A percentile compares a stretch with the other conserved stretches of the same genome.
phyloP scores from a whole-genome alignment of 1,140 invertebrate species.

The Eurosta solidaginis region DNA sequence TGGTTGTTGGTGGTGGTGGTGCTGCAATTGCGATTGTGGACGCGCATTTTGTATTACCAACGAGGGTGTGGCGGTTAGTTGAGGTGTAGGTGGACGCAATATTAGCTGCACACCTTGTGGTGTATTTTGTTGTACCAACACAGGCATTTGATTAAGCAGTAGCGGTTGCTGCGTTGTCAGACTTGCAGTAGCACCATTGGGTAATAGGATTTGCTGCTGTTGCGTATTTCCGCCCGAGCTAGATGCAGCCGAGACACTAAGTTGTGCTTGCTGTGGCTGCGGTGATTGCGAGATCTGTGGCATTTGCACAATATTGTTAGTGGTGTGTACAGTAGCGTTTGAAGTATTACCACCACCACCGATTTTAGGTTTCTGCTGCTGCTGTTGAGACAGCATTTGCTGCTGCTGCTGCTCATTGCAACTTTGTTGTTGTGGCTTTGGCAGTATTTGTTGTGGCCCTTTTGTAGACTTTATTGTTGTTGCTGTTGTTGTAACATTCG shows the following conservation, averaged over 20 bases:
- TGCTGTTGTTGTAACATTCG: slow-evolving; percentile 44
- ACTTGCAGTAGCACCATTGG: slow-evolving; percentile 43
- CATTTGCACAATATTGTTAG: slow-evolving; percentile 37
- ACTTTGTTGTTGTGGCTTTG: slow-evolving; percentile 52
- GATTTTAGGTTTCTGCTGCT: slow-evolving; percentile 14
- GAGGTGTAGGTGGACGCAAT: slow-evolving; percentile 61
- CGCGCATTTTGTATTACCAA: slow-evolving; percentile 58
- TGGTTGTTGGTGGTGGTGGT: slow-evolving; percentile 58
- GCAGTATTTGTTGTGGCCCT: slow-evolving; percentile 54
- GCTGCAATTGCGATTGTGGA: slow-evolving; percentile 53
- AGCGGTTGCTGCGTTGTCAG: slow-evolving; percentile 47
- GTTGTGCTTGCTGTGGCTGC: slow-evolving; percentile 46
- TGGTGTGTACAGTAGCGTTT: slow-evolving; percentile 4
- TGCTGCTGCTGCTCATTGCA: slow-evolving; percentile 38
- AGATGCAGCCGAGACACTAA: slow-evolving; percentile 37
- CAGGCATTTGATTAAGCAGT: slow-evolving; percentile 58
- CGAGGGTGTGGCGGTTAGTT: slow-evolving; percentile 60
- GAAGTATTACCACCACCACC: not conserved
- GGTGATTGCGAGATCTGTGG: slow-evolving; percentile 52
- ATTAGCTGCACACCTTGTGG: slow-evolving; percentile 63
- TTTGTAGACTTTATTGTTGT: slow-evolving; percentile 47
- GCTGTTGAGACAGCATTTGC: slow-evolving; percentile 9
- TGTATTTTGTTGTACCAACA: slow-evolving; percentile 59
- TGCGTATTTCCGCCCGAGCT: slow-evolving; percentile 34
- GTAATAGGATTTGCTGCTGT: slow-evolving; percentile 50